phyloP scores from a whole-genome alignment of 2,888 invertebrate species.

The Ennomos fuscantarius region DNA sequence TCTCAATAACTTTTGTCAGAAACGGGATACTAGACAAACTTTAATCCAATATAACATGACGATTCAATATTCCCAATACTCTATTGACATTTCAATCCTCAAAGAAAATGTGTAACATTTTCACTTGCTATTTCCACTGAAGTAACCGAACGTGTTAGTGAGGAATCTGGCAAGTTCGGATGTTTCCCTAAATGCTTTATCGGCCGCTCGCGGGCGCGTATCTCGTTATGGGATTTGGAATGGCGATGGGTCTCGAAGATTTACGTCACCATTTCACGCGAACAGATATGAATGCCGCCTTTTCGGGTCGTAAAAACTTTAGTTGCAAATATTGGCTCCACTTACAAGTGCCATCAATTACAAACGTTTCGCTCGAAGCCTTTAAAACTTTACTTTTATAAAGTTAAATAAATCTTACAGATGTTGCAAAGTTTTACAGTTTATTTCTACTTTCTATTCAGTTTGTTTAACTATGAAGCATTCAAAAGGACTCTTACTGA shows the following conservation, averaged over 20 bases:
- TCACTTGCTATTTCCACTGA: slow-evolving; percentile 17
- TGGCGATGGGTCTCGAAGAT: slow-evolving; percentile 36
- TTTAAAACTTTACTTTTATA: neutral
- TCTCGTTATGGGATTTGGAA: slow-evolving; percentile 44
- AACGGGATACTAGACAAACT: slow-evolving; percentile 31
- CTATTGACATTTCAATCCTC: slow-evolving; percentile 55
- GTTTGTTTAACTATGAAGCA: neutral
- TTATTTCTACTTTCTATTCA: neutral
- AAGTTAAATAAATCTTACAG: neutral
- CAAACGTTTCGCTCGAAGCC: neutral
- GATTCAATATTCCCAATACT: slow-evolving; percentile 42
- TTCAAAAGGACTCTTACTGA: neutral
- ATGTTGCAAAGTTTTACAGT: neutral
- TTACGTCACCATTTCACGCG: slow-evolving; percentile 43
- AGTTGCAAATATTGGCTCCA: neutral
- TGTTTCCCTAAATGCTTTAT: slow-evolving; percentile 49
- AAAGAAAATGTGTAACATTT: slow-evolving; percentile 38
- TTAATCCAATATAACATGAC: slow-evolving; percentile 49
- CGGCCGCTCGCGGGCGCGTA: slow-evolving; percentile 41
- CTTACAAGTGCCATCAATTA: slow-evolving; percentile 3
- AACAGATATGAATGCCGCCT: slow-evolving; percentile 26
- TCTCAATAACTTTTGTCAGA: slow-evolving; percentile 6
- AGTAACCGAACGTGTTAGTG: slow-evolving; percentile 37
- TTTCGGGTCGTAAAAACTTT: slow-evolving; percentile 8
- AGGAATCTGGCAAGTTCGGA: slow-evolving; percentile 42